Evolutionary conservation across 2,113 vertebrate genomes (phyloP).

Genomic region (Leucopternis melanops): DNA sequence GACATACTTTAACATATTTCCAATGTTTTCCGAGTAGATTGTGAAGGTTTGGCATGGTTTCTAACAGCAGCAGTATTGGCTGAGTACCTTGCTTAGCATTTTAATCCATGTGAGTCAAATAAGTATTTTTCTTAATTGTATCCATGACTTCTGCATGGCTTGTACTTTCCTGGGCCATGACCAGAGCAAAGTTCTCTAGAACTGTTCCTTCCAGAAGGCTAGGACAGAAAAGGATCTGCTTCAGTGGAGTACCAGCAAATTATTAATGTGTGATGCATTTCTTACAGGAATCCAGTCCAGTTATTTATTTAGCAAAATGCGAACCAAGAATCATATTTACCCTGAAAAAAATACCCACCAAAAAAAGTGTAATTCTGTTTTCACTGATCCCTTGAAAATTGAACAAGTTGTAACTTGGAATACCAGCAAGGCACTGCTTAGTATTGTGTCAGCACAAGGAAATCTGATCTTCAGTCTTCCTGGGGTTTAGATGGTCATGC

Average conservation of each 20-base stretch:
- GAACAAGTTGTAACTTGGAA: neutral
- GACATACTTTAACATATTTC: neutral
- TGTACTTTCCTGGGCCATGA: neutral
- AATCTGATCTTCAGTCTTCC: neutral
- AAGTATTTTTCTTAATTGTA: neutral
- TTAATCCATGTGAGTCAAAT: neutral
- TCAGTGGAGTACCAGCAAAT: neutral
- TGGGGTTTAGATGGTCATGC: neutral
- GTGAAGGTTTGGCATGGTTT: neutral
- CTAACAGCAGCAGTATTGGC: neutral
- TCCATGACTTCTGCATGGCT: neutral
- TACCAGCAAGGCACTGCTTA: neutral
- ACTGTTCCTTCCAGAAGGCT: neutral
- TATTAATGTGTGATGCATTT: neutral
- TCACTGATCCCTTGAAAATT: neutral
- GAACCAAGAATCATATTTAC: neutral
- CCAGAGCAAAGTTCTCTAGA: slow-evolving; percentile 5
- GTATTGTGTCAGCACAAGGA: neutral
- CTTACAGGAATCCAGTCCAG: neutral
- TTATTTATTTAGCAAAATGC: neutral
- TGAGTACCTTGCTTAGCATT: neutral
- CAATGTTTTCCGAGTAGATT: neutral
- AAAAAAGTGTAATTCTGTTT: neutral
- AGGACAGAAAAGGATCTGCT: neutral
- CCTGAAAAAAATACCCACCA: accelerated